phyloP scores from a whole-genome alignment of 2,888 invertebrate species.

The Cataglyphis albicans region DNA sequence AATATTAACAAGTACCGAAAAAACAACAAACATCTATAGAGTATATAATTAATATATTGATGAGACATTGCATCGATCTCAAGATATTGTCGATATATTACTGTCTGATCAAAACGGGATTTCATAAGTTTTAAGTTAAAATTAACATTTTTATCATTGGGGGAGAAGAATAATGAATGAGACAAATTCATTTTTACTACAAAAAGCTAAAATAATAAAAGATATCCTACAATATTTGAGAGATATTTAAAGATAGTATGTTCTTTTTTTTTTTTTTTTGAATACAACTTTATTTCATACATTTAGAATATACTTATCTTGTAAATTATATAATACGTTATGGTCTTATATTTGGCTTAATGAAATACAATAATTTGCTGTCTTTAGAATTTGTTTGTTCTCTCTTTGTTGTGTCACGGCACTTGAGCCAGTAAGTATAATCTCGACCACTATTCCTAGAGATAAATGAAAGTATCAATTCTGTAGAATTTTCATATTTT shows the following conservation, averaged over 20 bases:
- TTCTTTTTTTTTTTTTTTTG: constrained; percentile 1
- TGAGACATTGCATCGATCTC: neutral
- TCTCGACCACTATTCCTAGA: constrained; percentile 38
- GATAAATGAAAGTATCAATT: constrained; percentile 31
- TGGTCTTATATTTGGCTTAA: constrained; percentile 55
- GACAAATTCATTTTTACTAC: neutral
- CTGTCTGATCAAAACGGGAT: neutral
- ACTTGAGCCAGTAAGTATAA: constrained; percentile 48
- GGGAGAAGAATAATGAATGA: neutral
- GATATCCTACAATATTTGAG: neutral
- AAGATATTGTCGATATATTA: constrained; percentile 13
- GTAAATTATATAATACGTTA: constrained; percentile 55
- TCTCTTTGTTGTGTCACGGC: constrained; percentile 45
- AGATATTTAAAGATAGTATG: constrained; percentile 1
- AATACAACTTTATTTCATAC: constrained; percentile 51
- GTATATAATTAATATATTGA: neutral
- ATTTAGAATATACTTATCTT: constrained; percentile 41
- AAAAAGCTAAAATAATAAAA: neutral
- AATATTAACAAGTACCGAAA: neutral
- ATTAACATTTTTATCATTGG: neutral
- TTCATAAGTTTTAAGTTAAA: neutral
- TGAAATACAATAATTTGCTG: constrained; percentile 54
- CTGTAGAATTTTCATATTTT: constrained; percentile 37
- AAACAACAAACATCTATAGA: constrained; percentile 11
- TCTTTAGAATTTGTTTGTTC: constrained; percentile 55